Evolutionary conservation across 2,888 invertebrate genomes (phyloP).

Genomic region (Acleris cristana): DNA sequence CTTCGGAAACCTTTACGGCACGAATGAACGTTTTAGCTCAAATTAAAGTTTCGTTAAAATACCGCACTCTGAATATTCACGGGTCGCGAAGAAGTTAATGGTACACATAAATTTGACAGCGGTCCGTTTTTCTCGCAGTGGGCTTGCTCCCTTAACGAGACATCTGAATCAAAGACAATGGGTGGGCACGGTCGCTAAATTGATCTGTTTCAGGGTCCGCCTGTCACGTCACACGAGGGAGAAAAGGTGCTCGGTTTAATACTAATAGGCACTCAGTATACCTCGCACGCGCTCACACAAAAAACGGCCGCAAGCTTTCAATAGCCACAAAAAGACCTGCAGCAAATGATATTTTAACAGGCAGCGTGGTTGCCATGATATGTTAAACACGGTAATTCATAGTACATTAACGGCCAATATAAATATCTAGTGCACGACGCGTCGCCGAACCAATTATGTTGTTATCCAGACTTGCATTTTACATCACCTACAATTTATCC

Average conservation of each 20-base stretch:
- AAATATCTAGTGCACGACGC: constrained; percentile 40
- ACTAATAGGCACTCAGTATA: constrained; percentile 36
- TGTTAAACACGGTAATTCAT: constrained; percentile 52
- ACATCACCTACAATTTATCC: constrained; percentile 40
- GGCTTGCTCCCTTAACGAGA: constrained; percentile 64
- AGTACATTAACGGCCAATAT: constrained; percentile 48
- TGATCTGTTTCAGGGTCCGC: constrained; percentile 59
- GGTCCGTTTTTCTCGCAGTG: constrained; percentile 56
- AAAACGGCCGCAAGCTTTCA: constrained; percentile 38
- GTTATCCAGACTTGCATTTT: constrained; percentile 42
- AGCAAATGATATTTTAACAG: constrained; percentile 58
- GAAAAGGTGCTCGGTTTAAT: constrained; percentile 29
- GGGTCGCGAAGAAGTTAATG: constrained; percentile 62
- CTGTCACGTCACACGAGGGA: constrained; percentile 41
- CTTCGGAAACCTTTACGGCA: constrained; percentile 52
- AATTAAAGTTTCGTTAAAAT: constrained; percentile 77
- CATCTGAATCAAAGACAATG: constrained; percentile 72
- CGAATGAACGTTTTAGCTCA: constrained; percentile 62
- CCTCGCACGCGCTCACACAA: constrained; percentile 26
- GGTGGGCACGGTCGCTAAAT: constrained; percentile 62
- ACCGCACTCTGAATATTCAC: constrained; percentile 53
- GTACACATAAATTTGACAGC: constrained; percentile 68
- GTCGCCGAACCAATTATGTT: constrained; percentile 44
- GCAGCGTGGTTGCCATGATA: constrained; percentile 50
- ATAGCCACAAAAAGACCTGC: constrained; percentile 54